Percentiles rank a stretch among this genome's conserved stretches.
phyloP scores from a whole-genome alignment of 2,888 invertebrate genomes.

The Mimachlamys varia region DNA sequence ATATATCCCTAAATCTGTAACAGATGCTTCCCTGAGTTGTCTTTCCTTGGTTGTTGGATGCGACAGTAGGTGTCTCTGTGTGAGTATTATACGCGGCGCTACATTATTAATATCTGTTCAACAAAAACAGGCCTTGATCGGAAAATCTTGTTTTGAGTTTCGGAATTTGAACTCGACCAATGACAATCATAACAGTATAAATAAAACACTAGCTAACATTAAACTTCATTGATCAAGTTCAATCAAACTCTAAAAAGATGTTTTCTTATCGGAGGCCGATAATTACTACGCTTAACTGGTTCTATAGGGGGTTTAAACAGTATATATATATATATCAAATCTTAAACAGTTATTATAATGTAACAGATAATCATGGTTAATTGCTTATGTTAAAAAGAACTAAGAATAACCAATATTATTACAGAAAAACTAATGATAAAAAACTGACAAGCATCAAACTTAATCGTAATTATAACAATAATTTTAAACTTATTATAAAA shows the following conservation, averaged over 20 bases:
- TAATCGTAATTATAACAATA: not conserved
- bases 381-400: not conserved
- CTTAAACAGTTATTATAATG: not conserved
- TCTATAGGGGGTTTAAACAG: not conserved
- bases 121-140: not conserved
- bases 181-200: not conserved
- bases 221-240: constrained; percentile 7
- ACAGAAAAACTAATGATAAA: not conserved
- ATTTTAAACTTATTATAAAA: no score
- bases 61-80: constrained; percentile 23
- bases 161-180: constrained; percentile 4
- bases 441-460: not conserved
- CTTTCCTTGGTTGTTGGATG: constrained; percentile 25
- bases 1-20: not conserved
- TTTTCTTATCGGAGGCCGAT: constrained; percentile 16
- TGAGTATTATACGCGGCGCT: constrained; percentile 7
- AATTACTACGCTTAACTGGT: not conserved
- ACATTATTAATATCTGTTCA: not conserved
- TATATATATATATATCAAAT: not conserved
- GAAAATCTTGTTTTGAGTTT: constrained; percentile 31
- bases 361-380: no score
- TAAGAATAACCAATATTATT: not conserved
- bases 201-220: not conserved
- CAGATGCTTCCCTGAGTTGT: not conserved
- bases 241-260: constrained; percentile 5